Percentiles rank a stretch among this genome's conserved stretches.
phyloP scores from a whole-genome alignment of 2,888 invertebrate species.

The Epirrita christyi region DNA sequence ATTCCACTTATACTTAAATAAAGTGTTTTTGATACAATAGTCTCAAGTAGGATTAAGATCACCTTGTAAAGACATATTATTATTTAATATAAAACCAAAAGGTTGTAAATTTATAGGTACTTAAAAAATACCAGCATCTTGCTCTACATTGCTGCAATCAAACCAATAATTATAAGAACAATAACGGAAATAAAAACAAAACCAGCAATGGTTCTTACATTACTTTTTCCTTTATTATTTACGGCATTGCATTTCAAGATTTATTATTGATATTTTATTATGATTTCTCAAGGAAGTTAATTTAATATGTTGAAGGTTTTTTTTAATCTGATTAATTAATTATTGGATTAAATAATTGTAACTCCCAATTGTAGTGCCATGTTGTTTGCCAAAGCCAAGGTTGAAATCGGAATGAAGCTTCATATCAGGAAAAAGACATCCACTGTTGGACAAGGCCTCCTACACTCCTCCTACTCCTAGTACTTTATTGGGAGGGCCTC shows the following conservation, averaged over 20 bases:
- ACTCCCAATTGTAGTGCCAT: background rate
- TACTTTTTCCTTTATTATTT: constrained; percentile 15
- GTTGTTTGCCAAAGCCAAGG: background rate
- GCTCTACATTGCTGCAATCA: too few species aligned
- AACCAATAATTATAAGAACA: background rate
- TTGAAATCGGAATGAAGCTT: background rate
- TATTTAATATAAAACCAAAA: too few species aligned
- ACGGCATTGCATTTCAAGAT: background rate
- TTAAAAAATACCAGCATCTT: too few species aligned
- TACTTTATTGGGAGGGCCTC: too few species aligned
- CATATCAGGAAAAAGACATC: too few species aligned
- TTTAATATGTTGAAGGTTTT: background rate
- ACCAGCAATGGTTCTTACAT: constrained; percentile 1
- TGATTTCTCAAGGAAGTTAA: constrained; percentile 27
- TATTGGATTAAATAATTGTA: background rate
- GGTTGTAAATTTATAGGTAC: too few species aligned
- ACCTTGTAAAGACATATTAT: too few species aligned
- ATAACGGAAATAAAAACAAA: background rate
- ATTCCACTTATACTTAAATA: too few species aligned
- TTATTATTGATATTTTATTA: constrained; percentile 3
- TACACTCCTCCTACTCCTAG: too few species aligned
- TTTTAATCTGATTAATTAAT: background rate
- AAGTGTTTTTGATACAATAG: too few species aligned
- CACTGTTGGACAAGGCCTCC: too few species aligned
- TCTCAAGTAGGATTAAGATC: too few species aligned